phyloP scores from a whole-genome alignment of 2,797 vertebrate genomes.

The Ctenosaura bakeri region DNA sequence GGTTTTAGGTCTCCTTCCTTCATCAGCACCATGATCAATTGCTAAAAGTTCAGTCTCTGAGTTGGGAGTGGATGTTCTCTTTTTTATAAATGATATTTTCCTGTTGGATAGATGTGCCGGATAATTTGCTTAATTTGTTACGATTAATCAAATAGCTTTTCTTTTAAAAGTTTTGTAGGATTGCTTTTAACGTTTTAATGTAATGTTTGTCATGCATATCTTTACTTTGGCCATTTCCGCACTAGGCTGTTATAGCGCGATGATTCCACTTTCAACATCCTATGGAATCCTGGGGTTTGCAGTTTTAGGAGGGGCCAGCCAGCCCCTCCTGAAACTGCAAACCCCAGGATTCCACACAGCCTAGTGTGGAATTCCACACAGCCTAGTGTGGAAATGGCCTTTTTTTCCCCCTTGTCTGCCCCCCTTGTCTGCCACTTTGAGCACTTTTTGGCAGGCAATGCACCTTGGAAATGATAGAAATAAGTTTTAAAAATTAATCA shows the following conservation, averaged over 20 bases:
- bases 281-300: too few species aligned
- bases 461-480: background rate
- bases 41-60: background rate
- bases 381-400: too few species aligned
- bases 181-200: background rate
- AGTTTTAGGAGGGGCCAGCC: too few species aligned
- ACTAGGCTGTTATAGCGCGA: too few species aligned
- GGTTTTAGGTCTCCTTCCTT: background rate
- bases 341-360: too few species aligned
- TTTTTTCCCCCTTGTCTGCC: too few species aligned
- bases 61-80: background rate
- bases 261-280: too few species aligned
- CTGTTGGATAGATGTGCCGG: background rate
- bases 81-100: background rate
- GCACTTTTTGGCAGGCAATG: background rate
- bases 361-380: too few species aligned
- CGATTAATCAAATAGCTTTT: background rate
- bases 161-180: background rate
- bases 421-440: background rate
- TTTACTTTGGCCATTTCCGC: too few species aligned
- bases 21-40: background rate
- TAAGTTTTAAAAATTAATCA: background rate
- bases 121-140: background rate
- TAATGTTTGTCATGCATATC: background rate
- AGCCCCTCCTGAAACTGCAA: too few species aligned